Base-by-base conservation (phyloP, 2,113 vertebrate genomes). In the Brachypodius melanocephalos region DNA sequence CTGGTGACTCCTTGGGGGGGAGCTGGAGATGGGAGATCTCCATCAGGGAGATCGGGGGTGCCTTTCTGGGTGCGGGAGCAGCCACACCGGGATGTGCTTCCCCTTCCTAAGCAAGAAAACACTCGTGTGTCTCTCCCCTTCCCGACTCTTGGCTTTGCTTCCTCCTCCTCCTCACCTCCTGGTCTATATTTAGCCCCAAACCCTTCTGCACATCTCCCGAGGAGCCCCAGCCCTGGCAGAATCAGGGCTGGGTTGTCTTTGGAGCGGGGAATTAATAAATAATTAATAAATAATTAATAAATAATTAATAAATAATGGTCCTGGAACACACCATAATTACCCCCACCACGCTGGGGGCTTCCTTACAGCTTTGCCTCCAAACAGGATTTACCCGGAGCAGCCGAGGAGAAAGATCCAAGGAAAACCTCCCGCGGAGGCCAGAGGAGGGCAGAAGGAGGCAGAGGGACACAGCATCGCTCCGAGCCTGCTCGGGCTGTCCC, bases 401-500 rank as follows among this genome's bases (percentile, higher is more conserved):
- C 6, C 0, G 16, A 34, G 14, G 90, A 31, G 78, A 34, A 55
- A 0, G 22, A 88, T n/a, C 29, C 59, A 17, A 59, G 79, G n/a
- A 32, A 88, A 95, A 73, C 26, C 85, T 96, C 71, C 55, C 67
- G 18, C 1, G 12, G 83, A 4, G 24, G 63, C 88, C 66, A 21
- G 92, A 96, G 95, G 95, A 94, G 93, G 85, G 93, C 89, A 96
- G 90, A 24, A 82, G 69, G 84, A 94, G 62, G 88, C 90, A 91
- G 84, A 34, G 80, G 43, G 59, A 90, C 81, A 6, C 12, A 0
- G 5, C n/a, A 10, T 1, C 2, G 0, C 51, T 26, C 2, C 28
- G 52, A 10, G 17, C 25, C 42, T 54, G 45, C 68, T 71, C 38
- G 38, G 72, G 13, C 59, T 78, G 95, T 81, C 84, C 93, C 76